These are phyloP conservation scores for Canis aureus DNA, from an alignment of 2,113 vertebrate species.

Conservation along the genomic window DNA sequence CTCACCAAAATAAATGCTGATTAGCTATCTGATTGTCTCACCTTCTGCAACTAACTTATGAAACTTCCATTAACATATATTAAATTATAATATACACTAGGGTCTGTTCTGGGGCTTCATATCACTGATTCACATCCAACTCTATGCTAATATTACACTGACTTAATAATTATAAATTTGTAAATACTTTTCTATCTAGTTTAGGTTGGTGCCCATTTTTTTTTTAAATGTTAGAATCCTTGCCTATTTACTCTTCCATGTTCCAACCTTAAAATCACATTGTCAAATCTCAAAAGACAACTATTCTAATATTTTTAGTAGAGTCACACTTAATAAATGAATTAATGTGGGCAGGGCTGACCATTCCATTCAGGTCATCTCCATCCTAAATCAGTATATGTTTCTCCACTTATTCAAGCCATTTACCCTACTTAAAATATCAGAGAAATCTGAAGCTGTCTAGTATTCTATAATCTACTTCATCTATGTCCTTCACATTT, in stretches of 20 bases:
- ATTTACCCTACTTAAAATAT: conserved; percentile 55
- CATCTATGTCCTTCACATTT: not conserved
- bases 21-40: not conserved
- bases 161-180: not conserved
- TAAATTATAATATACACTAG: not conserved
- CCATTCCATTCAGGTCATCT: not conserved
- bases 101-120: not conserved
- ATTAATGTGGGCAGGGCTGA: not conserved
- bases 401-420: conserved; percentile 19
- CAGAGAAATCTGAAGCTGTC: conserved; percentile 75
- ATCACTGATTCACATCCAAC: not conserved
- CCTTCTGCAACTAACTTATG: not conserved
- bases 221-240: not conserved
- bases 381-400: not conserved
- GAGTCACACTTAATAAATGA: not conserved
- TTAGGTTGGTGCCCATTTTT: not conserved
- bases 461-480: not conserved
- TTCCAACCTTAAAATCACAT: not conserved
- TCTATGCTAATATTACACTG: not conserved
- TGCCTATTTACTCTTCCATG: conserved; percentile 1
- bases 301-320: not conserved
- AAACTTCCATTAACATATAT: not conserved
- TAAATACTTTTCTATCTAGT: not conserved
- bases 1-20: not conserved
- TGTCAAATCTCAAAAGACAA: conserved; percentile 42